Conservation (phyloP, 2,888 invertebrate species). For the Ophion ventricosus region DNA sequence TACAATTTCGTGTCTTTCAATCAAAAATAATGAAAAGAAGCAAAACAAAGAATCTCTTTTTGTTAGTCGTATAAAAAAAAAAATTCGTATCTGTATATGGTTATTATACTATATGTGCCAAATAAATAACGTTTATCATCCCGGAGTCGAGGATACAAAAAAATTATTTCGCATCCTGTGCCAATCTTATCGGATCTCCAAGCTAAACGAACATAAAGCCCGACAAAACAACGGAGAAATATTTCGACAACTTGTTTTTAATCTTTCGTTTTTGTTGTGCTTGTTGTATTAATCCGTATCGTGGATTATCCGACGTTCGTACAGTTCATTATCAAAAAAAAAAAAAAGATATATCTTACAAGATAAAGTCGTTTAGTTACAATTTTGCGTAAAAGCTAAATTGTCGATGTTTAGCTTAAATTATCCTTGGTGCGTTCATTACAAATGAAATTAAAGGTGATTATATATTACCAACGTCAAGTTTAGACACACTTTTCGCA, state of each 20-base stretch:
- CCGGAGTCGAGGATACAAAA: constrained; percentile 21
- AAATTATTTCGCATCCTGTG: not conserved
- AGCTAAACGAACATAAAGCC: too few species aligned
- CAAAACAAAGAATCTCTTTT: constrained; percentile 49
- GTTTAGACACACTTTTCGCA: too few species aligned
- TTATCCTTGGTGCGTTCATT: constrained; percentile 1
- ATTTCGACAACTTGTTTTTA: constrained; percentile 43
- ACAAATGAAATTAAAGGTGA: constrained; percentile 28
- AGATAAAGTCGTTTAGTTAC: constrained; percentile 14
- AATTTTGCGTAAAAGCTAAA: constrained; percentile 16
- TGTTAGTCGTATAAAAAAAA: constrained; percentile 63
- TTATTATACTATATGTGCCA: constrained; percentile 74
- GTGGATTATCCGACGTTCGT: constrained; percentile 26
- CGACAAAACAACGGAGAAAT: not conserved
- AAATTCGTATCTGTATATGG: constrained; percentile 59
- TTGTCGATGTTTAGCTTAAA: constrained; percentile 6
- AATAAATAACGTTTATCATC: constrained; percentile 70
- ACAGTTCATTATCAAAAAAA: constrained; percentile 39
- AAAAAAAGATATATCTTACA: constrained; percentile 40
- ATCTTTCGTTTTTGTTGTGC: constrained; percentile 30
- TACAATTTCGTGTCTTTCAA: constrained; percentile 58
- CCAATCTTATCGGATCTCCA: too few species aligned
- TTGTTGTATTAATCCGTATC: constrained; percentile 27
- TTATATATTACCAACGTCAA: too few species aligned
- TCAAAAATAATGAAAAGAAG: constrained; percentile 60